Evolutionary conservation across 2,113 vertebrate genomes (phyloP).

Genomic region (Nothoprocta pentlandii): DNA sequence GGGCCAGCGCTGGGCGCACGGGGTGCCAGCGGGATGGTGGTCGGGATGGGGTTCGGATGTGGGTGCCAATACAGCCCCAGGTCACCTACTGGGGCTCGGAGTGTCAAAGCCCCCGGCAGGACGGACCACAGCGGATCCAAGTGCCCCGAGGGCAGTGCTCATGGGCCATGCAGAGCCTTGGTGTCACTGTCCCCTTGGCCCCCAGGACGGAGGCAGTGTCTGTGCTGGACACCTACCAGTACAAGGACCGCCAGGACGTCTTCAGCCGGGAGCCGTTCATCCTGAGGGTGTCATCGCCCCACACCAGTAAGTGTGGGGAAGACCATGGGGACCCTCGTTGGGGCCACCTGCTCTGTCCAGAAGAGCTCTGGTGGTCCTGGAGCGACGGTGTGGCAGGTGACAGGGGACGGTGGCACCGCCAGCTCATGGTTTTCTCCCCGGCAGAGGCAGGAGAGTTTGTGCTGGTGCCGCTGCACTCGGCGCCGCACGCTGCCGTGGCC

Average conservation of each 20-base stretch:
- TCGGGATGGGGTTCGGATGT: too few relatives aligned
- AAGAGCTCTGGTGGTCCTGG: rapidly evolving
- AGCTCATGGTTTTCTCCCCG: neutral
- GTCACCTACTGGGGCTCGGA: neutral
- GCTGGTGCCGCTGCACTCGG: conserved; percentile 88
- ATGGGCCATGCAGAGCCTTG: rapidly evolving
- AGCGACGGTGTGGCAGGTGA: rapidly evolving
- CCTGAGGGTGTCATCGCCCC: conserved; percentile 36
- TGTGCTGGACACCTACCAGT: conserved; percentile 54
- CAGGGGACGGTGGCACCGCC: rapidly evolving
- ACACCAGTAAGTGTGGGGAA: neutral
- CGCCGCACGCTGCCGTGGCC: conserved; percentile 76
- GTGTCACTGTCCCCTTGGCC: neutral
- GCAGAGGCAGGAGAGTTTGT: conserved; percentile 73
- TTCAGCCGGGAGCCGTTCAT: conserved; percentile 62
- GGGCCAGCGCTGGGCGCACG: conserved; percentile 72
- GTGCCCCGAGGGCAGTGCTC: neutral
- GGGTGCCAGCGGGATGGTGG: too few relatives aligned
- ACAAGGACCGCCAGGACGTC: conserved; percentile 29
- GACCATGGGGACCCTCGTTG: neutral
- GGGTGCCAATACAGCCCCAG: neutral
- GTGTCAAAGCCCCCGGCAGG: neutral
- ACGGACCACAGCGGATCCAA: neutral
- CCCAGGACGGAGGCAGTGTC: neutral
- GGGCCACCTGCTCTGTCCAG: too few relatives aligned